Conservation (phyloP, 2,113 vertebrate genomes). For the Phalacrocorax pelagicus region DNA sequence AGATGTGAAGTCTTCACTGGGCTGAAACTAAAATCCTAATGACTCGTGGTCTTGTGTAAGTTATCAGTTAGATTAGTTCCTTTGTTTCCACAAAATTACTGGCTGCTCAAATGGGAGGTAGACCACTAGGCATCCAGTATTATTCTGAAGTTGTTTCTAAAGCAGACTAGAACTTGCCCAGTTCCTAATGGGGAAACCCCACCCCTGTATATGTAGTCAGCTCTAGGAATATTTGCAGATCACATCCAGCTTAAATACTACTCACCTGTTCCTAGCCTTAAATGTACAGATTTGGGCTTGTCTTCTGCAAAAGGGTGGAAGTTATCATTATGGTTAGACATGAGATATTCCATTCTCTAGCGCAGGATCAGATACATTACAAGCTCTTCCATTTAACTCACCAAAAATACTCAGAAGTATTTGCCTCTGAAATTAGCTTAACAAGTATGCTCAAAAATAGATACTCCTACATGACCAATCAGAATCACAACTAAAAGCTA, state of each 20-base stretch:
- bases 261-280: background rate
- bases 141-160: background rate
- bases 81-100: background rate
- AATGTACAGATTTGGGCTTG: background rate
- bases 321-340: background rate
- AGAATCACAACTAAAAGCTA: background rate
- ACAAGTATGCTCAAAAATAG: background rate
- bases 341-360: background rate
- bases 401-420: background rate
- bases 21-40: background rate
- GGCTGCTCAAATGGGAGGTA: background rate
- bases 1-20: background rate
- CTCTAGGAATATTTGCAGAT: background rate
- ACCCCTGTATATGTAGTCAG: background rate
- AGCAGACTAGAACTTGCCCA: background rate
- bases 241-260: background rate
- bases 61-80: background rate
- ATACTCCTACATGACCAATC: background rate
- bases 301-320: background rate
- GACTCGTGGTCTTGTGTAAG: background rate
- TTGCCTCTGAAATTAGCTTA: background rate
- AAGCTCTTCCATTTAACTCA: background rate
- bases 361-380: background rate
- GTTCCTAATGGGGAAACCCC: background rate
- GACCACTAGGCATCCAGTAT: background rate